Evolutionary conservation across 2,888 invertebrate species (phyloP), one percentile per base, ranked within the genome.

Genomic region (Isotomurus palustris): DNA sequence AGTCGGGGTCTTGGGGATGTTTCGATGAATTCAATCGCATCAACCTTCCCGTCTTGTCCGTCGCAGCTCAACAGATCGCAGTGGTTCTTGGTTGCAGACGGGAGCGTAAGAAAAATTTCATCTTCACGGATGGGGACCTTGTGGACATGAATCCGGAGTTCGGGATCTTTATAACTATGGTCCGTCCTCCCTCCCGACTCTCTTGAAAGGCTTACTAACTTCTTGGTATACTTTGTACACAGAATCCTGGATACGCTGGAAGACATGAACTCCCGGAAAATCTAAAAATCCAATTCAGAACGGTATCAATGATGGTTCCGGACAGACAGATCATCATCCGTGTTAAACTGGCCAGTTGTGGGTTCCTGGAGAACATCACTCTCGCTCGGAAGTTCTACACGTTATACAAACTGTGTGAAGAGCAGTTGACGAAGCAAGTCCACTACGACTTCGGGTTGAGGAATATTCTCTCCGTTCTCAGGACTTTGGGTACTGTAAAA

Each of bases 91-190:
- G 87, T 1, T 91, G 92, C 45, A 94, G 93, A 76, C 92, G 92
- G 73, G 96, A 96, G 74, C 89, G 93, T 73, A 89, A 87, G 74
- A 92, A 90, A 74, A 80, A 82, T 19, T 96, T 96, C 74, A 78
- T 89, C 24, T 96, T 96, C 75, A 95, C 94, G 0, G 96, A 96
- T 73, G 96, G 96, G 0, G 95, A 96, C 74, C 79, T 82, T 52
- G 88, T 95, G 4, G 88, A 90, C 59, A 85, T 96, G 86, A 94
- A 92, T 76, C 87, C 88, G 0, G 95, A 96, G 76, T 92, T 95
- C 77, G 96, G 96, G 35, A 93, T 96, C 71, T 96, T 96, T 74
- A 88, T 96, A 62, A 96, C 96, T 32, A 95, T 96, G 95, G 93
- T 91, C 76, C 12, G 24, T 21, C 10, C 2, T 14, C 14, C 3